A percentile compares a stretch with the other conserved stretches of the same genome.
phyloP scores from a whole-genome alignment of 1,140 invertebrate species.

The Lepidurus packardi region DNA sequence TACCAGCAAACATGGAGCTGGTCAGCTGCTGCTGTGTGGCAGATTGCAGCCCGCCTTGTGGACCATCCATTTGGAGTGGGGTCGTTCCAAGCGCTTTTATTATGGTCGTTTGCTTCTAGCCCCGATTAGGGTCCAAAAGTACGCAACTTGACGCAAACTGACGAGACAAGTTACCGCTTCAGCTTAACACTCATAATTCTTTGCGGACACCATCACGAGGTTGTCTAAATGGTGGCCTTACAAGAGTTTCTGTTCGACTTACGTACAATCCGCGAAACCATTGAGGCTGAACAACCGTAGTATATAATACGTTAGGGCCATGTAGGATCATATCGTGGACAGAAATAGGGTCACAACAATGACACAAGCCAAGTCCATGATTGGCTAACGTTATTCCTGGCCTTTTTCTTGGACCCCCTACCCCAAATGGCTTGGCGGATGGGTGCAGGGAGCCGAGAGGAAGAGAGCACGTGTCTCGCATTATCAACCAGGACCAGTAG shows the following conservation, averaged over 20 bases:
- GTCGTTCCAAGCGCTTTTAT: not conserved
- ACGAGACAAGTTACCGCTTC: not conserved
- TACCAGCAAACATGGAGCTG: not conserved
- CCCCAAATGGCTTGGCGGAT: not conserved
- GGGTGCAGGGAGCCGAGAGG: not conserved
- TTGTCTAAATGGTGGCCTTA: too few relatives aligned
- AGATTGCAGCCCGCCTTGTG: not conserved
- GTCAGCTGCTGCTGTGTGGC: not conserved
- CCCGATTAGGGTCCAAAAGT: not conserved
- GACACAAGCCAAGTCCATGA: not conserved
- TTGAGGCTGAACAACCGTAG: not conserved
- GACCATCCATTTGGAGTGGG: slow-evolving; percentile 2
- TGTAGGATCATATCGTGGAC: not conserved
- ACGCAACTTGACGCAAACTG: slow-evolving; percentile 9
- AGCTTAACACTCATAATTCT: not conserved
- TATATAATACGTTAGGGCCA: not conserved
- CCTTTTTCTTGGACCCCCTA: not conserved
- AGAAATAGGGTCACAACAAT: slow-evolving; percentile 10
- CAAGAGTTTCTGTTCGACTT: too few relatives aligned
- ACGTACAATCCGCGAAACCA: not conserved
- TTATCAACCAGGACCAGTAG: not conserved
- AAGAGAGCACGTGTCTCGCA: slow-evolving; percentile 12
- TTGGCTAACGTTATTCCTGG: not conserved
- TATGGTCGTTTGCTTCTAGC: not conserved
- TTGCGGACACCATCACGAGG: not conserved